Evolutionary conservation across 2,888 invertebrate species (phyloP).

Genomic region (Diarsia mendica): DNA sequence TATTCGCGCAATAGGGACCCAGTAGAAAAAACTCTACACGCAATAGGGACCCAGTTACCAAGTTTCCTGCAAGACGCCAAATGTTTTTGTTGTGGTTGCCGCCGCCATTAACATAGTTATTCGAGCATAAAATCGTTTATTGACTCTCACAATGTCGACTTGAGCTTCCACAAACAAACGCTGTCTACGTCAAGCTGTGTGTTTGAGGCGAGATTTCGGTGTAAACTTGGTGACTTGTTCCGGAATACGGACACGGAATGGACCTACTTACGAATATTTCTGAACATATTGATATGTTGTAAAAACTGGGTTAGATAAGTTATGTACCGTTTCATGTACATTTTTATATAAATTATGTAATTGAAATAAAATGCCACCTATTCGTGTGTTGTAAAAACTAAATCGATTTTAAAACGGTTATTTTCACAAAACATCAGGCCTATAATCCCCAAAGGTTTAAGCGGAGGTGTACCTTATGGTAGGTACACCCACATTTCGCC

Average conservation of each 20-base stretch:
- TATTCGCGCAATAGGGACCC: conserved; percentile 17
- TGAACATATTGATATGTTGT: conserved; percentile 5
- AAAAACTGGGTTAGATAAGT: not conserved
- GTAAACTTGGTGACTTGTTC: conserved; percentile 39
- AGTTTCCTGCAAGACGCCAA: conserved; percentile 68
- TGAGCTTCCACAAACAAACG: conserved; percentile 70
- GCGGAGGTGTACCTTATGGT: too few species aligned
- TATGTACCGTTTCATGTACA: not conserved
- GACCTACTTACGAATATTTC: not conserved
- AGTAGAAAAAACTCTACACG: conserved; percentile 40
- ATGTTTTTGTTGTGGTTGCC: conserved; percentile 80
- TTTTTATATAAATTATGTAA: not conserved
- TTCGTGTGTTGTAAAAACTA: not conserved
- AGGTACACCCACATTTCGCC: too few species aligned
- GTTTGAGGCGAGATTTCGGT: conserved; percentile 56
- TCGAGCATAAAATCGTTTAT: conserved; percentile 84
- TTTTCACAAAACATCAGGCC: too few species aligned
- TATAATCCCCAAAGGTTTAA: too few species aligned
- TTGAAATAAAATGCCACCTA: not conserved
- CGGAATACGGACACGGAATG: conserved; percentile 16
- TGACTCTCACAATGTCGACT: conserved; percentile 75
- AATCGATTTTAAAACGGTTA: too few species aligned
- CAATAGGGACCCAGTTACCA: conserved; percentile 58
- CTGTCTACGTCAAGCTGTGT: conserved; percentile 51
- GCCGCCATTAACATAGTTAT: conserved; percentile 84